Evolutionary conservation across 1,140 invertebrate genomes (phyloP), one percentile per base, ranked within the genome.

Genomic region (Brachionus plicatilis): DNA sequence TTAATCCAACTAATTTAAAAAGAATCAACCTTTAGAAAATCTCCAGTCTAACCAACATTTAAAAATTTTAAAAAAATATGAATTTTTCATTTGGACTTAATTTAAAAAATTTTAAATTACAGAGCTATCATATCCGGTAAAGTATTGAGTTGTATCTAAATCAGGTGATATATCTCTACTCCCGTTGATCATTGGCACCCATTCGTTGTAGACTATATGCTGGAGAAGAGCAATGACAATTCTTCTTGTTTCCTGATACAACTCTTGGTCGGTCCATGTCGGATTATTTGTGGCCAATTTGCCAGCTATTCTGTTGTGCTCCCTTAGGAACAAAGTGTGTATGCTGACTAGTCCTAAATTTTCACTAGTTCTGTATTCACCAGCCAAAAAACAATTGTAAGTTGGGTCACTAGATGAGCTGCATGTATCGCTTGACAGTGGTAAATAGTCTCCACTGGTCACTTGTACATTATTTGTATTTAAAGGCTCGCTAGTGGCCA

Each of bases 121-220:
- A 20, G 17, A 24, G 9, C 27, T 76, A 50, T 76, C 27, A 50
- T 76, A 76, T 8, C 78, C 78, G 60, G 50, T 45, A 24, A 41
- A 80, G 3, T 45, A 66, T 20, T 24, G 29, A 1, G 17, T 60
- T 1, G 27, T 29, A 50, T 24, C 41, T 41, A 76, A 50, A 50
- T 43, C 20, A 11, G 79, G 79, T 12, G 37, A 60, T 24, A 33
- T 70, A 53, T 20, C 50, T 43, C 5, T 20, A 47, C 33, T 47
- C 20, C 96, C 96, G 6, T 97, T 91, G 7, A 98, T 89, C 87
- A 97, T 94, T 17, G 96, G 96, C 72, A 98, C 89, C 89, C 95
- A 98, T 90, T 98, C 95, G 87, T 95, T 96, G 89, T 93, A 97
- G 0, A 95, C 96, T 66, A 98, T 94, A 86, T 97, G 95, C 88